Evolutionary conservation across 2,797 vertebrate species (phyloP).

Genomic region (Sternotherus odoratus): DNA sequence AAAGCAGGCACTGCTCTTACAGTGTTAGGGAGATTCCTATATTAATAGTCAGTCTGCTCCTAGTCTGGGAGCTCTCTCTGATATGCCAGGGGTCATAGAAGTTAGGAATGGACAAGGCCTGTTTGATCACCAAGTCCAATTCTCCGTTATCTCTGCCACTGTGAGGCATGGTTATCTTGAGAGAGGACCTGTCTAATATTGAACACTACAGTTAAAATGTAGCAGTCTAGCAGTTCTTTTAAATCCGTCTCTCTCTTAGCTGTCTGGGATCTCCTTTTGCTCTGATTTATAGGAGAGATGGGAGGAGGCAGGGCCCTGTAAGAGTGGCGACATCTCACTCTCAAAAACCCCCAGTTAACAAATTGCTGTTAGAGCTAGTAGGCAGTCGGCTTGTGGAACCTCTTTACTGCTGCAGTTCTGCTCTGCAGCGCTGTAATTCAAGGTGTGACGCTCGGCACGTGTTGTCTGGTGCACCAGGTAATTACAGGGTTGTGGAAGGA

Average conservation of each 20-base stretch:
- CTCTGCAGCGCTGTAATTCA: neutral
- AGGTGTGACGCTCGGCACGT: neutral
- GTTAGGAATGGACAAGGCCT: neutral
- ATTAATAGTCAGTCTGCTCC: neutral
- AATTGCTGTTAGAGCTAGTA: neutral
- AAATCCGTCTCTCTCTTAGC: neutral
- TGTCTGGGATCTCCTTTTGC: neutral
- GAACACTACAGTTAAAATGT: neutral
- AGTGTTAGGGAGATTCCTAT: neutral
- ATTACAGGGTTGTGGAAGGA: neutral
- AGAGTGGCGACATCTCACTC: neutral
- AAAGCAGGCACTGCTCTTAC: neutral
- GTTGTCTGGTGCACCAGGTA: neutral
- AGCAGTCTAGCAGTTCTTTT: neutral
- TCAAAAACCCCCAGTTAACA: rapidly evolving
- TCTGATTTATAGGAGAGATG: neutral
- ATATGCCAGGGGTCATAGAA: neutral
- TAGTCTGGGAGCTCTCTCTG: neutral
- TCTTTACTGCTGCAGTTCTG: neutral
- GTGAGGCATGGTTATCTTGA: neutral
- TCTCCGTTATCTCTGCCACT: neutral
- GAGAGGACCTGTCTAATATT: neutral
- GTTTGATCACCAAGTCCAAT: neutral
- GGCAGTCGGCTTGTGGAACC: neutral
- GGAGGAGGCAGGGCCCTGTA: neutral